Conservation (phyloP, 1,140 invertebrate genomes). For the Sarcophaga bullata region DNA sequence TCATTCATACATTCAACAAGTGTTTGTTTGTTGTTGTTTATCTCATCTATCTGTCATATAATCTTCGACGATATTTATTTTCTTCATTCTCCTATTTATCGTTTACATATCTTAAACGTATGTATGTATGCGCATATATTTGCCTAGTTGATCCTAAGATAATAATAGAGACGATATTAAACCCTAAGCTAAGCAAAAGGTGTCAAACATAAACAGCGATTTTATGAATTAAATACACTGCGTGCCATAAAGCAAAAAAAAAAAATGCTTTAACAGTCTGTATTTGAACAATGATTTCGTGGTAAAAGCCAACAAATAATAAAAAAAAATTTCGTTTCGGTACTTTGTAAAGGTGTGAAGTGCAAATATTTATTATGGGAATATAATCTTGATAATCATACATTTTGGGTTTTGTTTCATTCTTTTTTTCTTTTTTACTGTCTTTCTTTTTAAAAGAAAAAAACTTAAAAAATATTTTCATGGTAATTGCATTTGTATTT, state of each 20-base stretch:
- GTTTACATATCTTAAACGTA: no score
- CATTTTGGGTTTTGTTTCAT: background rate
- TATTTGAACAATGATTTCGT: background rate
- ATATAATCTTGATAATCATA: background rate
- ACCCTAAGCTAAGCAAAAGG: background rate
- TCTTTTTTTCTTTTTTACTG: background rate
- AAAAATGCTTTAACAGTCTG: background rate
- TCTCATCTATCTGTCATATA: background rate
- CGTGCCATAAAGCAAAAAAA: background rate
- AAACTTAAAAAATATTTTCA: background rate
- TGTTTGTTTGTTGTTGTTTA: background rate
- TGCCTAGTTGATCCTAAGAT: background rate
- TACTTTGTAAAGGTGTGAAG: conserved; percentile 20
- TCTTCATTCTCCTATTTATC: no score
- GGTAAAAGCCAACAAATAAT: background rate
- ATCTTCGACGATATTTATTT: no score
- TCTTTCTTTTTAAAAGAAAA: background rate
- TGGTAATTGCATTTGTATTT: background rate
- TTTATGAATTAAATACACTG: background rate
- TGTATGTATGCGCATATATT: background rate
- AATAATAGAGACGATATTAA: background rate
- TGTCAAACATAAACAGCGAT: background rate
- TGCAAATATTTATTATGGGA: conserved; percentile 18
- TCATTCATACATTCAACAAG: background rate
- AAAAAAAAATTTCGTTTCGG: background rate